Evolutionary conservation across 2,113 vertebrate genomes (phyloP), one percentile per base, ranked within the genome.

Genomic region (Pterocles orientalis): DNA sequence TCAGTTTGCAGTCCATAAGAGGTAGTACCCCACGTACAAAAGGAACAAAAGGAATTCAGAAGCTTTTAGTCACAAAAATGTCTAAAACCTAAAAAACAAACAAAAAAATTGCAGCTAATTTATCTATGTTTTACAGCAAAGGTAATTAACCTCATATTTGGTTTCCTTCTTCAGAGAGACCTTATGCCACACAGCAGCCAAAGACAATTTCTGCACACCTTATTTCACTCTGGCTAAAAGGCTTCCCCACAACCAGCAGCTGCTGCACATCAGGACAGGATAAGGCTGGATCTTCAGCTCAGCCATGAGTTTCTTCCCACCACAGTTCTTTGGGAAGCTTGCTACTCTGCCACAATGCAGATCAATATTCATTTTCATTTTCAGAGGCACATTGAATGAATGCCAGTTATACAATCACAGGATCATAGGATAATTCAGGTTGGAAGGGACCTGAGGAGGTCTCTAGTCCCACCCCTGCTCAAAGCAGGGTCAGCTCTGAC

Each of bases 171-270:
- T 47, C 16, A 51, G 4, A 4, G 24, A 19, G 20, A n/a, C 56
- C 18, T 60, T 16, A 45, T 78, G 71, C 33, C 8, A 39, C 8
- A 39, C 10, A 33, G 3, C 50, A 71, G 8, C 12, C 11, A 76
- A 51, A 4, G 5, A 2, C 4, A 28, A 14, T 28, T 6, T 14
- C 24, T 2, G 0, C 7, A 5, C 10, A 71, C 18, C 47, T 43
- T 26, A 3, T 6, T 68, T 57, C 36, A 18, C 16, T 53, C 24
- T 18, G 8, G 18, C 57, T 88, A 54, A 41, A 91, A 31, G 20
- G 17, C 24, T 57, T 71, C 8, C 18, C 56, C 11, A 84, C 25
- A 34, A 7, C 43, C 64, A 34, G 10, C 83, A 92, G 69, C 29
- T 82, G 72, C 11, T 60, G 18, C 39, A 34, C 7, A 7, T 88